A percentile compares a stretch with the other conserved stretches of the same genome.
phyloP scores from a whole-genome alignment of 2,888 invertebrate genomes.

The Bombylius major region DNA sequence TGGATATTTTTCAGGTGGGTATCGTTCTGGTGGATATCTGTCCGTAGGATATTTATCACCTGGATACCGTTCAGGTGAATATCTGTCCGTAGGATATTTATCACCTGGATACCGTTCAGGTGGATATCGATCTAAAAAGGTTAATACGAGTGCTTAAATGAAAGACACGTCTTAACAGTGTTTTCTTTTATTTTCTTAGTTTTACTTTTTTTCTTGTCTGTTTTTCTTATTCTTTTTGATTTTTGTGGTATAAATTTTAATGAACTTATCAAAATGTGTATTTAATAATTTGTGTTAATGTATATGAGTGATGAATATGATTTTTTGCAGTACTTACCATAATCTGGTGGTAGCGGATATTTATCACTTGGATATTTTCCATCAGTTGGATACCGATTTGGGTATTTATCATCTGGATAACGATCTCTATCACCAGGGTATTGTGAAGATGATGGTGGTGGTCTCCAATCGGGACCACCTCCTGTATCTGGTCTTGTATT shows the following conservation, averaged over 20 bases:
- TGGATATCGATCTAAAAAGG: conserved; percentile 29
- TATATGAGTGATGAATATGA: neutral
- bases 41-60: conserved; percentile 26
- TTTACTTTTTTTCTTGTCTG: neutral
- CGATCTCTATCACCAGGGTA: conserved; percentile 32
- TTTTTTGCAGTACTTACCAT: neutral
- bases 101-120: conserved; percentile 26
- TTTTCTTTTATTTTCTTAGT: conserved; percentile 2
- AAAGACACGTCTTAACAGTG: conserved; percentile 12
- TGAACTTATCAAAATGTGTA: no score
- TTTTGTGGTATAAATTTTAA: no score
- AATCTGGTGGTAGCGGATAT: conserved; percentile 19
- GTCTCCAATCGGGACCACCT: conserved; percentile 23
- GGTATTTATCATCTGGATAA: conserved; percentile 34
- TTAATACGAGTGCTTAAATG: conserved; percentile 9
- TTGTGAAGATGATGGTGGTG: conserved; percentile 15
- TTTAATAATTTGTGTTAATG: no score
- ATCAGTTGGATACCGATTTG: conserved; percentile 27
- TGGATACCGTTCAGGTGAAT: conserved; percentile 31
- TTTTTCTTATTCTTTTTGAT: neutral
- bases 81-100: conserved; percentile 26
- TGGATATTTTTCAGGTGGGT: conserved; percentile 35
- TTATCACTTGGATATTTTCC: conserved; percentile 26
- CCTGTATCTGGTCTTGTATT: conserved; percentile 23
- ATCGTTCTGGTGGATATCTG: conserved; percentile 30